Percentiles rank a stretch among this genome's conserved stretches.
Evolutionary conservation across 2,888 invertebrate species (phyloP).

Genomic region (Fissipunctia ypsillon): DNA sequence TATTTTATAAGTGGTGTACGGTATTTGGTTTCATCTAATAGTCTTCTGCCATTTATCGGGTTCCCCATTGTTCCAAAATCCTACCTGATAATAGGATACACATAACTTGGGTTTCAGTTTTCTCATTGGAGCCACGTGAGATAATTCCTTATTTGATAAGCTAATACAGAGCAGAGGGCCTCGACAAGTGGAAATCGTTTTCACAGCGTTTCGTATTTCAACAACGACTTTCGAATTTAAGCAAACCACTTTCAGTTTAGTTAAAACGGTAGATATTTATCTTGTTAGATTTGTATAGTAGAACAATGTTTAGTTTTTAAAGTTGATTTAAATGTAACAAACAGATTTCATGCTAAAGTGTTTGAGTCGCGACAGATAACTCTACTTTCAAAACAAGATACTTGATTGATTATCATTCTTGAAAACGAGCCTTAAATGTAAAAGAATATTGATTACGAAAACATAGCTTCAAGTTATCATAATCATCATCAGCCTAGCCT

Average conservation of each 20-base stretch:
- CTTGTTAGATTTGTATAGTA: neutral
- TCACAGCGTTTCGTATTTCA: no score
- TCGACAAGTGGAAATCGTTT: no score
- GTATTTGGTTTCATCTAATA: neutral
- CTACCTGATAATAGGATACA: no score
- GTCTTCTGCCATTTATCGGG: neutral
- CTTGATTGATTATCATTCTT: neutral
- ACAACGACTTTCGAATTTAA: no score
- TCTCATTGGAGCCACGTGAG: no score
- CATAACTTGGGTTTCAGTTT: no score
- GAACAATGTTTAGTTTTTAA: neutral
- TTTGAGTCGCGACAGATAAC: neutral
- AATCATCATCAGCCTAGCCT: no score
- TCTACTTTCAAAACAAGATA: neutral
- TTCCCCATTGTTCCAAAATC: neutral
- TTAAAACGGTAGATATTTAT: neutral
- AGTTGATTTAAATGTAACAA: no score
- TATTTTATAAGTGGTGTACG: neutral
- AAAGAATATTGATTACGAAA: neutral
- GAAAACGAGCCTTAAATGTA: no score
- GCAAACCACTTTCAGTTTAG: neutral
- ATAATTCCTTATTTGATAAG: no score
- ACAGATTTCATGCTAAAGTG: neutral
- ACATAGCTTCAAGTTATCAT: no score
- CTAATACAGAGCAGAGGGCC: no score